Percentiles rank a stretch among this genome's conserved stretches.
phyloP scores from a whole-genome alignment of 2,797 vertebrate species.

The Antennarius maculatus region DNA sequence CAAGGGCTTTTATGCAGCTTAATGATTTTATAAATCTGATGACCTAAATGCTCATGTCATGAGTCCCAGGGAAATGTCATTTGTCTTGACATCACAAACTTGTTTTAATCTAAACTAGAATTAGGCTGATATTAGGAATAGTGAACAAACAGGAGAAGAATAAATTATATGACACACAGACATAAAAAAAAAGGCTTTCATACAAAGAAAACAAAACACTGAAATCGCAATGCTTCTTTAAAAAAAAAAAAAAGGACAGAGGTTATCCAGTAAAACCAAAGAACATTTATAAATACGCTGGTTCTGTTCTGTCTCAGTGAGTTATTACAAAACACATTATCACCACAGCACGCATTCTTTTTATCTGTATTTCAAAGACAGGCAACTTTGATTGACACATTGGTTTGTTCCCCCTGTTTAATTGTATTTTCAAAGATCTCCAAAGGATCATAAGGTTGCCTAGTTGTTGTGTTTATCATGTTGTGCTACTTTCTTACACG shows the following conservation, averaged over 20 bases:
- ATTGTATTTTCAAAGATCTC: slow-evolving; percentile 65
- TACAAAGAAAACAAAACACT: slow-evolving; percentile 34
- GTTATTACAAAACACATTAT: slow-evolving; percentile 48
- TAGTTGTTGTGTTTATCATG: slow-evolving; percentile 58
- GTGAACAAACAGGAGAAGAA: slow-evolving; percentile 34
- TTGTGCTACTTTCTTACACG: slow-evolving; percentile 46
- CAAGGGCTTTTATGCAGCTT: slow-evolving; percentile 73
- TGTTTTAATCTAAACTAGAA: slow-evolving; percentile 53
- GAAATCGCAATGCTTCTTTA: slow-evolving; percentile 5
- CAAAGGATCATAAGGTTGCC: slow-evolving; percentile 54
- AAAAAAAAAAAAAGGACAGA: slow-evolving; percentile 30
- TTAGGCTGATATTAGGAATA: slow-evolving; percentile 28
- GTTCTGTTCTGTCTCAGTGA: slow-evolving; percentile 44
- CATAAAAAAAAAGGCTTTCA: slow-evolving; percentile 23
- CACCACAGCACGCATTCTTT: slow-evolving; percentile 18
- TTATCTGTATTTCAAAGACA: slow-evolving; percentile 44
- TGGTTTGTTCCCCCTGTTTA: slow-evolving; percentile 57
- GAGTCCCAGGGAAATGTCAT: slow-evolving; percentile 54
- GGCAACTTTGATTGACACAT: slow-evolving; percentile 49
- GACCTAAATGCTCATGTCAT: slow-evolving; percentile 63
- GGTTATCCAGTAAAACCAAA: slow-evolving; percentile 56
- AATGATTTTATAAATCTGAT: slow-evolving; percentile 78
- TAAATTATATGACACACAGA: slow-evolving; percentile 18
- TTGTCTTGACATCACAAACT: slow-evolving; percentile 52
- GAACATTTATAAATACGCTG: slow-evolving; percentile 57